Conservation (phyloP, 30 jellyfish, hydroid and myxozoan species). For the Calvadosia cruxmelitensis region DNA sequence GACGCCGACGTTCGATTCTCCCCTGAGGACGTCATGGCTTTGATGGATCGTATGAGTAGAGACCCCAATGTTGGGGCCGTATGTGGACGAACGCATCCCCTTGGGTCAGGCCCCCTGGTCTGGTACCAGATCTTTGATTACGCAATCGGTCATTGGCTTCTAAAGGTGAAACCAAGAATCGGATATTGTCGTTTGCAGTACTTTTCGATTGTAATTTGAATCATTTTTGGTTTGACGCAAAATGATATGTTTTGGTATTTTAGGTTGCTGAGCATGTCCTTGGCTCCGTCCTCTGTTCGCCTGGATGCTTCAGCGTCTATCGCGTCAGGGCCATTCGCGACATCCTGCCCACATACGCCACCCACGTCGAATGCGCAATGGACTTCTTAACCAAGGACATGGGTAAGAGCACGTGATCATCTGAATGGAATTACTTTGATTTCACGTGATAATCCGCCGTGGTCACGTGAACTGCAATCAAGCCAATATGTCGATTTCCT, state of each 20-base stretch:
- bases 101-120: constrained; percentile 73
- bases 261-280: constrained; percentile 91
- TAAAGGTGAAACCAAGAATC: too few species aligned
- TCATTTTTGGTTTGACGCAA: too few species aligned
- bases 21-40: constrained; percentile 74
- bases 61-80: constrained; percentile 79
- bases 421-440: too few species aligned
- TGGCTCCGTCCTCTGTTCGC: constrained; percentile 91
- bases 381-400: constrained; percentile 82
- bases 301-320: constrained; percentile 96
- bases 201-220: too few species aligned
- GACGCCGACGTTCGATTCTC: constrained; percentile 73
- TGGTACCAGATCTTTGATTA: constrained; percentile 79
- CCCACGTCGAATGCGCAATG: constrained; percentile 78
- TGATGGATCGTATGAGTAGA: constrained; percentile 80
- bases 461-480: too few species aligned
- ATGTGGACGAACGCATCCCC: constrained; percentile 83
- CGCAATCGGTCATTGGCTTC: constrained; percentile 88
- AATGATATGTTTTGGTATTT: background rate
- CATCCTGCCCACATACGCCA: constrained; percentile 57
- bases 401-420: constrained; percentile 48
- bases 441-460: too few species aligned
- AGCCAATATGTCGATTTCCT: too few species aligned
- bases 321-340: constrained; percentile 82
- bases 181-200: too few species aligned